These are phyloP conservation scores for Sminthurinus aureus DNA, from an alignment of 2,888 invertebrate genomes.

Conservation along the genomic window DNA sequence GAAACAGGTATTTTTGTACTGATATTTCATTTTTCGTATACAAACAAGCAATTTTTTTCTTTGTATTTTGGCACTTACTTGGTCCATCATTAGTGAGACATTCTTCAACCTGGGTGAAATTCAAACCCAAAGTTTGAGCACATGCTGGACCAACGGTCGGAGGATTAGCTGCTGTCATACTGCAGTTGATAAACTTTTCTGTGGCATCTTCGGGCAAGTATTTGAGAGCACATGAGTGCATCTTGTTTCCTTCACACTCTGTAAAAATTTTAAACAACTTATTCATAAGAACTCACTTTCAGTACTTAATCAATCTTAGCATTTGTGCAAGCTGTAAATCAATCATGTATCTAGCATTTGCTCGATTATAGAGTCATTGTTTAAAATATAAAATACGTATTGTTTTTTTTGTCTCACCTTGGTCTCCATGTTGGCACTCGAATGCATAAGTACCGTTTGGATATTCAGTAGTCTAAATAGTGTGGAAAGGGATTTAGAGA, in stretches of 20 bases:
- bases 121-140: conserved; percentile 51
- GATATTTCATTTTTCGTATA: no score
- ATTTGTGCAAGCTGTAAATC: no score
- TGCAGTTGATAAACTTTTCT: conserved; percentile 60
- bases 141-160: conserved; percentile 59
- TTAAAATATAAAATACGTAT: background rate
- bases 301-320: no score
- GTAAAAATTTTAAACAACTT: background rate
- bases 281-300: no score
- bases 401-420: background rate
- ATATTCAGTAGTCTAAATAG: background rate
- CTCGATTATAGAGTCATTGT: no score
- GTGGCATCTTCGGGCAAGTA: conserved; percentile 51
- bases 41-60: no score
- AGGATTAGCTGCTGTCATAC: conserved; percentile 55
- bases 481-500: background rate
- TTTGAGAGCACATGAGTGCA: conserved; percentile 60
- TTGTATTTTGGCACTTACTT: no score
- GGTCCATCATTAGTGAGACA: conserved; percentile 55
- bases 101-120: conserved; percentile 56
- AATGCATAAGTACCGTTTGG: conserved; percentile 52
- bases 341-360: no score
- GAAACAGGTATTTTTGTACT: no score
- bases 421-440: conserved; percentile 60
- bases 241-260: conserved; percentile 61